Evolutionary conservation across 2,888 invertebrate genomes (phyloP), one percentile per base, ranked within the genome.

Genomic region (Rhingia campestris): DNA sequence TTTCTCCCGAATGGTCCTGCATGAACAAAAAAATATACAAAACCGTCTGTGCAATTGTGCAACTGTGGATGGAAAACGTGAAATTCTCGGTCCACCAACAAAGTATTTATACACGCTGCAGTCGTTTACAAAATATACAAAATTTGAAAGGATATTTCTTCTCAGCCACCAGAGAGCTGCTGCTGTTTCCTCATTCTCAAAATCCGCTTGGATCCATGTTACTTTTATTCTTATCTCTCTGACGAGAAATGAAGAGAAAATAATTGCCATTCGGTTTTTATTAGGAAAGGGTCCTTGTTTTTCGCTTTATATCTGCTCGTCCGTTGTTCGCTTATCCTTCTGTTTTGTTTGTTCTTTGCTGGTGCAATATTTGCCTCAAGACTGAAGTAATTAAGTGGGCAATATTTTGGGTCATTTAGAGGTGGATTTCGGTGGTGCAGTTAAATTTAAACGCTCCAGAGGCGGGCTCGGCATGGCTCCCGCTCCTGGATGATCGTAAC

Each of bases 191-290:
- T 54, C 75, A 37, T 61, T 47, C 61, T 45, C 37, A 6, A 32
- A 72, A 82, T 77, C 77, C 47, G 43, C 64, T 7, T 47, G 80
- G 74, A 80, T 84, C 79, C 64, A 64, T 70, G 84, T 53, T 79
- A 73, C 80, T 84, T 70, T 84, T 75, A 70, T 84, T 80, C 84
- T 80, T 84, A 84, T 84, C 84, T 84, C 84, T 74, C 49, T 64
- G 73, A 70, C 77, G 63, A 58, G 79, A 80, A 84, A 84, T 80
- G 84, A 84, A 80, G 84, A 84, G 84, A 84, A 84, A 84, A 80
- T 84, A 80, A 84, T 84, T 84, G 84, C 84, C 66, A 80, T 80
- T 80, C 70, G 56, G 80, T 82, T 77, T 73, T 73, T 73, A 63
- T 79, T 73, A 59, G 53, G 43, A 53, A 54, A 33, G 51, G 67